These are phyloP conservation scores for Leptinotarsa tumamoca DNA, from an alignment of 2,888 invertebrate species.

Conservation along the genomic window DNA sequence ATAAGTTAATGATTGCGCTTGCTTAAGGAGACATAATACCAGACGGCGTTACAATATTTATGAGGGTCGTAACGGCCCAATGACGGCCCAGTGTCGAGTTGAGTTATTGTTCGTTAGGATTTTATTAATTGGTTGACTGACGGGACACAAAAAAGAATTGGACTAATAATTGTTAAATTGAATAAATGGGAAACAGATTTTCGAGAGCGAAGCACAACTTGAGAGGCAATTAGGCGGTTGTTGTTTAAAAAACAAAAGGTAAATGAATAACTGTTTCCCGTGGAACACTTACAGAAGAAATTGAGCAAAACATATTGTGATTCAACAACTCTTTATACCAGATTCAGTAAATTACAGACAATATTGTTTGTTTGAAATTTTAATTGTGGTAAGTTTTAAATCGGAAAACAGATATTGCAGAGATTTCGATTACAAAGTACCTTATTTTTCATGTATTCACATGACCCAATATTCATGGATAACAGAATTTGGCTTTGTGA, in stretches of 20 bases:
- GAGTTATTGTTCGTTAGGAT: slow-evolving; percentile 17
- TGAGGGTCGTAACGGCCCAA: slow-evolving; percentile 13
- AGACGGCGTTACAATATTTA: slow-evolving; percentile 25
- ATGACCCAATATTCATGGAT: too few relatives aligned
- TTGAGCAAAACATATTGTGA: too few relatives aligned
- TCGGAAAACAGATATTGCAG: too few relatives aligned
- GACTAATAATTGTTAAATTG: slow-evolving; percentile 27
- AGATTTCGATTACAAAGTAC: too few relatives aligned
- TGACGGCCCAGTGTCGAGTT: slow-evolving; percentile 18
- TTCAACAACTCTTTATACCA: too few relatives aligned
- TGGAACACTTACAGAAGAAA: too few relatives aligned
- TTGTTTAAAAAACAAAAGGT: slow-evolving; percentile 24
- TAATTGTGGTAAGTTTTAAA: too few relatives aligned
- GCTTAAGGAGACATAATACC: slow-evolving; percentile 18
- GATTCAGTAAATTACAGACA: too few relatives aligned
- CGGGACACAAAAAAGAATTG: slow-evolving; percentile 16
- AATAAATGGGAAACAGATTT: slow-evolving; percentile 26
- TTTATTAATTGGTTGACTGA: slow-evolving; percentile 26
- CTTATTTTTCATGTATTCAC: too few relatives aligned
- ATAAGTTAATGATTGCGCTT: slow-evolving; percentile 24
- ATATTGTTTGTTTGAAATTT: too few relatives aligned
- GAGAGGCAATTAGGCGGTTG: slow-evolving; percentile 22
- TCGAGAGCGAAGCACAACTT: slow-evolving; percentile 20
- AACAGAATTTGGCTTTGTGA: too few relatives aligned
- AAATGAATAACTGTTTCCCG: background rate